Evolutionary conservation across 2,888 invertebrate genomes (phyloP), one percentile per base, ranked within the genome.

Genomic region (Drosophila mayaguana): DNA sequence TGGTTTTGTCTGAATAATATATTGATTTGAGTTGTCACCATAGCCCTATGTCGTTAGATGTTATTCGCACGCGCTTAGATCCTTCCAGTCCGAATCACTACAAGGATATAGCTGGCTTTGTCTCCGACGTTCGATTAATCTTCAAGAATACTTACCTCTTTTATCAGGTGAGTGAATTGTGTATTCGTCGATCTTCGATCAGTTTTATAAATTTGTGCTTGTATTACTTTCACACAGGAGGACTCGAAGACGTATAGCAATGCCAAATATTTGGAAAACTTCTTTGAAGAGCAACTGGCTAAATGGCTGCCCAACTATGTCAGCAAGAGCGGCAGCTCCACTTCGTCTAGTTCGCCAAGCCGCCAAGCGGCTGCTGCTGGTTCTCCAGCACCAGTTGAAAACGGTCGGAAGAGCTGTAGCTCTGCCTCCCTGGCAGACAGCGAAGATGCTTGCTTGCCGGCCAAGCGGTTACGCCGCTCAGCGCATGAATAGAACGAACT

Each of bases 141-240:
- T 98, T 98, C 94, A 96, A 95, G 92, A 98, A 98, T 94, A 98
- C 97, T 45, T 96, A 96, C 92, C 94, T 94, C 22, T 97, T 96
- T 93, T 97, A 98, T 94, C 94, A 96, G 91, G 98, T 97, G 87
- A 89, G 89, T 53, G 18, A 48, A 71, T 67, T 72, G 59, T 18
- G 20, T 38, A 18, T 65, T 69, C 7, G 1, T 36, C 6, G 14
- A 7, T 2, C 3, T 11, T 16, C 14, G n/a, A 9, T 45, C 48
- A 63, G 43, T 43, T 54, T 64, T 57, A 59, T 72, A 78, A 51
- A 65, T 53, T 46, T 66, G 61, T 78, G 65, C 62, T 66, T 61
- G 56, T 22, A 25, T 50, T 65, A 61, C 70, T 56, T 54, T 80
- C 56, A 72, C 66, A 68, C 76, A 97, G 97, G 94, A 95, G 88